phyloP scores from a whole-genome alignment of 2,888 invertebrate genomes.

The Xestia sexstrigata region DNA sequence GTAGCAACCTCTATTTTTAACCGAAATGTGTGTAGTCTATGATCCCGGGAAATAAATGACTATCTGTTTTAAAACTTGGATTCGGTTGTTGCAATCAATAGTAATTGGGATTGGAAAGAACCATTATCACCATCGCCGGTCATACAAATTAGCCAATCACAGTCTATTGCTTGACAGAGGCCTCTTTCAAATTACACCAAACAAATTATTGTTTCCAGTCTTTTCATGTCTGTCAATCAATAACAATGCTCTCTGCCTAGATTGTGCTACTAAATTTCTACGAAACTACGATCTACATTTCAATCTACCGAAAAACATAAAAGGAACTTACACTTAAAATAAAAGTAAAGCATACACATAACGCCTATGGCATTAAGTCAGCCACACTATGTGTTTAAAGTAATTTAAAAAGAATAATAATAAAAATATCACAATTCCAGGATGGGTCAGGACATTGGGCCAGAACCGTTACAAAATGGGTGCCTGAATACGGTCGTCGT shows the following conservation, averaged over 20 bases:
- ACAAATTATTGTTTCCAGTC: background rate
- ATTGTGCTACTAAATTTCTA: background rate
- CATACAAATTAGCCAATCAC: background rate
- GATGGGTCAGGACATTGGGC: background rate
- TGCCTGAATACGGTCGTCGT: no score
- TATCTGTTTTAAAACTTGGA: no score
- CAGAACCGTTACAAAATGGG: no score
- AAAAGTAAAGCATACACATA: slow-evolving; percentile 1
- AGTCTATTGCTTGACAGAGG: background rate
- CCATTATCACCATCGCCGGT: background rate
- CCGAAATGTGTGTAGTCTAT: no score
- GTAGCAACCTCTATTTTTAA: no score
- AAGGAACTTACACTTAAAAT: slow-evolving; percentile 39
- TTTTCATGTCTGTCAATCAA: background rate
- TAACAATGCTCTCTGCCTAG: background rate
- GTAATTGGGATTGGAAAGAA: background rate
- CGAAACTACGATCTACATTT: slow-evolving; percentile 13
- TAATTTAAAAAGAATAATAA: background rate
- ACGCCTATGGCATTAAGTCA: background rate
- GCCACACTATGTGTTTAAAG: background rate
- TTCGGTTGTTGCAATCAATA: background rate
- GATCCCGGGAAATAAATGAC: no score
- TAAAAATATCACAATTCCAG: background rate
- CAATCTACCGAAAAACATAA: slow-evolving; percentile 19
- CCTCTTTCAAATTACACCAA: background rate